Evolutionary conservation across 2,888 invertebrate species (phyloP).

Genomic region (Vanessa cardui): DNA sequence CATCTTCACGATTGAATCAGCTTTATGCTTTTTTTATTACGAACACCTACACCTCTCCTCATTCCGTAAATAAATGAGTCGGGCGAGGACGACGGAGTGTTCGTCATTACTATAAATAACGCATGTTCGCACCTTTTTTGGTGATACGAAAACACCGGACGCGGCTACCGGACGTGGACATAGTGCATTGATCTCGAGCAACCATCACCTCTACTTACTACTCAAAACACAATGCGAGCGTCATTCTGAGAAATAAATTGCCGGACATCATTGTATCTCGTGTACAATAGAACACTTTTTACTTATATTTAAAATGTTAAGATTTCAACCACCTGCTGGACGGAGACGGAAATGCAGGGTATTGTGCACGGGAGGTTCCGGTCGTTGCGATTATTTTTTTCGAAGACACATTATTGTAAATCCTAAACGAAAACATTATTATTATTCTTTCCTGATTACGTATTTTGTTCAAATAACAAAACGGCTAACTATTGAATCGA

Average conservation of each 20-base stretch:
- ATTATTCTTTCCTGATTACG: slow-evolving; percentile 26
- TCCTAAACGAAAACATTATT: slow-evolving; percentile 8
- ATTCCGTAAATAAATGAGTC: slow-evolving; percentile 71
- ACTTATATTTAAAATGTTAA: slow-evolving; percentile 21
- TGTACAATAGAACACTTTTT: slow-evolving; percentile 51
- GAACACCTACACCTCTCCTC: slow-evolving; percentile 58
- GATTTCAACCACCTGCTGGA: slow-evolving; percentile 24
- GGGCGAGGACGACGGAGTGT: slow-evolving; percentile 61
- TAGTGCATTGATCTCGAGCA: slow-evolving; percentile 68
- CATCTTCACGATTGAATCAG: slow-evolving; percentile 19
- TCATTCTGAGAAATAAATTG: slow-evolving; percentile 58
- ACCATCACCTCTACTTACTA: slow-evolving; percentile 54
- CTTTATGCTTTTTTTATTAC: slow-evolving; percentile 18
- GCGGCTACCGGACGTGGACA: slow-evolving; percentile 75
- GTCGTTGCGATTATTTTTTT: slow-evolving; percentile 8
- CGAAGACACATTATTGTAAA: background rate
- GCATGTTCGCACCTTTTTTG: slow-evolving; percentile 80
- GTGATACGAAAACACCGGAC: slow-evolving; percentile 79
- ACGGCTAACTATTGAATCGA: slow-evolving; percentile 80
- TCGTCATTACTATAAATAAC: slow-evolving; percentile 79
- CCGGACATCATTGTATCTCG: slow-evolving; percentile 70
- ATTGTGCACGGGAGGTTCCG: slow-evolving; percentile 51
- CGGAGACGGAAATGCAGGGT: slow-evolving; percentile 43
- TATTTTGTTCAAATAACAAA: slow-evolving; percentile 73
- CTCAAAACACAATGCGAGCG: slow-evolving; percentile 42